Conservation (phyloP, 2,113 vertebrate genomes). For the Chinchilla lanigera region DNA sequence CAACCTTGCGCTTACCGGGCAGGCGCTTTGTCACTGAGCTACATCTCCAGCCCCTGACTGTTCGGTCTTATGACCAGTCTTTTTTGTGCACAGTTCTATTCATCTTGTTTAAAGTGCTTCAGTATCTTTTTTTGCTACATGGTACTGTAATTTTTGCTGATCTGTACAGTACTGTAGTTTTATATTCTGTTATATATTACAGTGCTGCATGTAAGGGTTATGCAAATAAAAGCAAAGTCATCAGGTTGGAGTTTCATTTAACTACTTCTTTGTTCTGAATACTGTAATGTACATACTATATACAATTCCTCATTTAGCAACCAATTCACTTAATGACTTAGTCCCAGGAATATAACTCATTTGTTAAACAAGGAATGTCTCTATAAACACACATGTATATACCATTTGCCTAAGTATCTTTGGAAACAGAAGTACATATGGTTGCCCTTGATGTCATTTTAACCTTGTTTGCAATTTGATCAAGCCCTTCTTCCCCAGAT, state of each 20-base stretch:
- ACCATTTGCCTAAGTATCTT: background rate
- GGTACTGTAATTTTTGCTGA: background rate
- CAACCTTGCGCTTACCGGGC: no score
- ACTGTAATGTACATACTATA: background rate
- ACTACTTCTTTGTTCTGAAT: background rate
- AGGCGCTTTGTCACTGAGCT: no score
- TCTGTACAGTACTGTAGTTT: background rate
- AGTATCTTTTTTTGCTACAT: background rate
- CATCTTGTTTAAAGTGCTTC: background rate
- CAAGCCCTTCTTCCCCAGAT: slow-evolving; percentile 7
- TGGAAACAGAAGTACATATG: background rate
- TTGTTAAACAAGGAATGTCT: background rate
- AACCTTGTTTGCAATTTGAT: background rate
- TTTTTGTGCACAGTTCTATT: background rate
- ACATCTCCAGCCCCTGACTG: background rate
- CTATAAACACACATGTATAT: background rate
- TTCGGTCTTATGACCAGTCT: background rate
- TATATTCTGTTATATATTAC: background rate
- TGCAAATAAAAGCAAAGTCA: background rate
- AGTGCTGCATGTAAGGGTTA: background rate
- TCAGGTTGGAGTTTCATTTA: background rate
- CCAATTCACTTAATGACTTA: background rate
- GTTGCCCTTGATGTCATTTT: background rate
- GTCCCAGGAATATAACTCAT: background rate
- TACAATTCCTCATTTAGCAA: background rate